A percentile compares a stretch with the other conserved stretches of the same genome.
These are phyloP conservation scores for Sebastes cheni DNA, from an alignment of 2,797 vertebrate species.

Conservation along the genomic window DNA sequence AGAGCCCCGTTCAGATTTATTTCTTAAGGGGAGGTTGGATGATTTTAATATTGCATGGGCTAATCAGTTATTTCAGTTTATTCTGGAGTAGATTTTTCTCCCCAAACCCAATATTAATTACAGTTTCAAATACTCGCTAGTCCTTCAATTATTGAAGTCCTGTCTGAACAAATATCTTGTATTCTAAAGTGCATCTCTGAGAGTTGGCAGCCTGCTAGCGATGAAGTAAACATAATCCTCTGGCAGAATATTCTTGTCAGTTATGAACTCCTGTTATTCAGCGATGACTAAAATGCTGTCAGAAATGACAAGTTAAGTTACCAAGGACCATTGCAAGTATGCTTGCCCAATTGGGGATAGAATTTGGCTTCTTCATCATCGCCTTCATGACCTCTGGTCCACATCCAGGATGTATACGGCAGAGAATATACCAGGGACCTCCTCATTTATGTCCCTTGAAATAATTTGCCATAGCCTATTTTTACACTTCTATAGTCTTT, in stretches of 20 bases:
- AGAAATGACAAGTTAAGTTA: background rate
- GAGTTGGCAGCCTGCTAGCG: background rate
- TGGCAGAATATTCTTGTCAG: background rate
- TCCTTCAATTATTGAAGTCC: constrained; percentile 9
- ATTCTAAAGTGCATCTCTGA: constrained; percentile 16
- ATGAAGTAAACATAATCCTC: background rate
- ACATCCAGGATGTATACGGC: background rate
- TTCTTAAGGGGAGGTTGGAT: background rate
- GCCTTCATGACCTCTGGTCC: background rate
- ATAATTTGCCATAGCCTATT: too few species aligned
- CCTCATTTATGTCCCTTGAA: too few species aligned
- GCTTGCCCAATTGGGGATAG: background rate
- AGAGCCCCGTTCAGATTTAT: constrained; percentile 11
- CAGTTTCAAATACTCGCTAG: background rate
- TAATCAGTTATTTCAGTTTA: constrained; percentile 22
- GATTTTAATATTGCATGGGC: constrained; percentile 20
- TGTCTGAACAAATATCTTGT: constrained; percentile 7
- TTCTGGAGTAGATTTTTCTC: background rate
- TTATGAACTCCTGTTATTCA: constrained; percentile 7
- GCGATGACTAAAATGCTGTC: background rate
- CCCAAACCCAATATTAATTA: constrained; percentile 9
- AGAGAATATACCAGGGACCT: too few species aligned
- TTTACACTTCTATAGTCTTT: too few species aligned
- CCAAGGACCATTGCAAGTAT: background rate
- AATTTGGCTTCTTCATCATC: background rate